Evolutionary conservation across 2,113 vertebrate genomes (phyloP).

Genomic region (Cairina moschata): DNA sequence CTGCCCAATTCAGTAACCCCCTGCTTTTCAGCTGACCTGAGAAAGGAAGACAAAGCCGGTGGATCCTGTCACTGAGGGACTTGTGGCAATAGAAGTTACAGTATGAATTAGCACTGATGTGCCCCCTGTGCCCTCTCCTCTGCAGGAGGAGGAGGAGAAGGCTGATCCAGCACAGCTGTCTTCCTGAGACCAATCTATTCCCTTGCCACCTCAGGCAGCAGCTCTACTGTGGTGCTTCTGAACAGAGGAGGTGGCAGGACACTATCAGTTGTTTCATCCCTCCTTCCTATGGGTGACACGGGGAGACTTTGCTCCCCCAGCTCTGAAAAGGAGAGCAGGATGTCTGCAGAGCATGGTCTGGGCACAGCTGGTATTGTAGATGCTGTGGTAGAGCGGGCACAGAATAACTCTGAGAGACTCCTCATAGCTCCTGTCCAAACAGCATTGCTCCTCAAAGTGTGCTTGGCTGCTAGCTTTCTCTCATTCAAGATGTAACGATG

Average conservation of each 20-base stretch:
- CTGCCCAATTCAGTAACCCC: neutral
- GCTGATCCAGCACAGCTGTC: neutral
- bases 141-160: rapidly evolving
- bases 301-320: neutral
- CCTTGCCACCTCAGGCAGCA: neutral
- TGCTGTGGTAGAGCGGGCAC: neutral
- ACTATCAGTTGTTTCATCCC: neutral
- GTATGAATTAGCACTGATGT: neutral
- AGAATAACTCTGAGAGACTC: neutral
- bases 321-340: neutral
- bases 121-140: neutral
- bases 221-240: neutral
- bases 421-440: neutral
- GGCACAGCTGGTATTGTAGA: neutral
- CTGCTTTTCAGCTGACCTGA: neutral
- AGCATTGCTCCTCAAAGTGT: neutral
- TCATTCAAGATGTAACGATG: neutral
- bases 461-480: neutral
- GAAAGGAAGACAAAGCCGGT: neutral
- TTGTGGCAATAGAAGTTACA: neutral
- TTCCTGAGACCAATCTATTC: neutral
- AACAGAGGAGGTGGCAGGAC: neutral
- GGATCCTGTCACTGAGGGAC: neutral
- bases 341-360: neutral
- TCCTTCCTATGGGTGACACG: neutral